phyloP scores from a whole-genome alignment of 2,888 invertebrate genomes.

The Brachyptera risi region DNA sequence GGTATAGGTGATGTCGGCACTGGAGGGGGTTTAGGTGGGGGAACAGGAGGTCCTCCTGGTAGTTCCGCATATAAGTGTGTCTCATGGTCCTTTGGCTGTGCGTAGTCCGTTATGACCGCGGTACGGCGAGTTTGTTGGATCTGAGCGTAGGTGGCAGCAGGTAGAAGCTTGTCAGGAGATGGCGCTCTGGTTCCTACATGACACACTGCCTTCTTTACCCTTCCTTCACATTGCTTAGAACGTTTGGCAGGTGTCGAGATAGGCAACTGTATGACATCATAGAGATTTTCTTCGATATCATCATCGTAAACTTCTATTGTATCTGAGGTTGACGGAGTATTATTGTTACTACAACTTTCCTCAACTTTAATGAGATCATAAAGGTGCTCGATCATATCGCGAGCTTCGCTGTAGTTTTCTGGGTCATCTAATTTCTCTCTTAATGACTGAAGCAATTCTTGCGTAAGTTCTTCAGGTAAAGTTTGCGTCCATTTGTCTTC shows the following conservation, averaged over 20 bases:
- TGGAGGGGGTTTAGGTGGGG: conserved; percentile 37
- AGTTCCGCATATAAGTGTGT: conserved; percentile 61
- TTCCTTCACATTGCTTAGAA: background rate
- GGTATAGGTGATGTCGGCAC: conserved; percentile 21
- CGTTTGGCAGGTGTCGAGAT: conserved; percentile 37
- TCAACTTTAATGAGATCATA: conserved; percentile 71
- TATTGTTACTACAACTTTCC: conserved; percentile 58
- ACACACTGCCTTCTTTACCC: conserved; percentile 40
- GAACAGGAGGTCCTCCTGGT: conserved; percentile 43
- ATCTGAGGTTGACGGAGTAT: conserved; percentile 43
- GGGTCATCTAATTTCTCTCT: conserved; percentile 67
- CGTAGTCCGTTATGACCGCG: conserved; percentile 45
- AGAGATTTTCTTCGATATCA: conserved; percentile 54
- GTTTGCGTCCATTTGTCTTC: conserved; percentile 66
- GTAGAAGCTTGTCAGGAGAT: conserved; percentile 55
- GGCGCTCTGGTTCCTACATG: conserved; percentile 54
- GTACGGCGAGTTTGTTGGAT: conserved; percentile 36
- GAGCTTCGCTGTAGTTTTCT: conserved; percentile 66
- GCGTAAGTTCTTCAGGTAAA: conserved; percentile 68
- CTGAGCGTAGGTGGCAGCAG: conserved; percentile 49
- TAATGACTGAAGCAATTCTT: conserved; percentile 64
- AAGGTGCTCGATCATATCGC: conserved; percentile 71
- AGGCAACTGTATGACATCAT: conserved; percentile 52
- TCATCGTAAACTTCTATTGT: conserved; percentile 42
- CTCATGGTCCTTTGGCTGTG: conserved; percentile 45